Percentiles rank a stretch among this genome's conserved stretches.
These are phyloP conservation scores for Phataginus tetradactyla DNA, from an alignment of 2,797 vertebrate genomes.

Conservation along the genomic window DNA sequence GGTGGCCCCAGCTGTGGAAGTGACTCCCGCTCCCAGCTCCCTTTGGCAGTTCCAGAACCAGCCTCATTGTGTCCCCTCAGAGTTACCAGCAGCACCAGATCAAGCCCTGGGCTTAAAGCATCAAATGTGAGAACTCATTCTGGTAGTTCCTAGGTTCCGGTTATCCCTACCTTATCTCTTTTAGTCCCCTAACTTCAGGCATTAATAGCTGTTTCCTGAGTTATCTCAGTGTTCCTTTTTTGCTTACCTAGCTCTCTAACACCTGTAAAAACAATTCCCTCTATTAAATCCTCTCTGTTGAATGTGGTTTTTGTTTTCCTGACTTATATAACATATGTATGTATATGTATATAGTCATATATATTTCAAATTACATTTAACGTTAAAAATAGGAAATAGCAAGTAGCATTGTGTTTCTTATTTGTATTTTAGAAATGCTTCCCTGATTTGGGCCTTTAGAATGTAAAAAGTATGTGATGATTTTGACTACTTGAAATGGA, in stretches of 20 bases:
- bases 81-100: background rate
- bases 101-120: background rate
- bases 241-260: background rate
- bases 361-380: constrained; percentile 12
- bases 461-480: background rate
- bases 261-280: background rate
- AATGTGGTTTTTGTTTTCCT: background rate
- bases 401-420: background rate
- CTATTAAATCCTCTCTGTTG: background rate
- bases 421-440: constrained; percentile 6
- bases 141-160: background rate
- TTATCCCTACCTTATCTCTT: background rate
- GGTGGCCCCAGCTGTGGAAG: background rate
- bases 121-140: background rate
- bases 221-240: background rate
- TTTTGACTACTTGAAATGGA: background rate
- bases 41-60: background rate
- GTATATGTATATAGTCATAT: background rate
- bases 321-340: background rate
- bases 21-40: background rate
- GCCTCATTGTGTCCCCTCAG: background rate
- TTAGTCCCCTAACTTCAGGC: background rate
- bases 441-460: background rate
- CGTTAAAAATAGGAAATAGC: background rate
- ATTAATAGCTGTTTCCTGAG: background rate